Evolutionary conservation across 2,797 vertebrate genomes (phyloP).

Genomic region (Spinus pinus): DNA sequence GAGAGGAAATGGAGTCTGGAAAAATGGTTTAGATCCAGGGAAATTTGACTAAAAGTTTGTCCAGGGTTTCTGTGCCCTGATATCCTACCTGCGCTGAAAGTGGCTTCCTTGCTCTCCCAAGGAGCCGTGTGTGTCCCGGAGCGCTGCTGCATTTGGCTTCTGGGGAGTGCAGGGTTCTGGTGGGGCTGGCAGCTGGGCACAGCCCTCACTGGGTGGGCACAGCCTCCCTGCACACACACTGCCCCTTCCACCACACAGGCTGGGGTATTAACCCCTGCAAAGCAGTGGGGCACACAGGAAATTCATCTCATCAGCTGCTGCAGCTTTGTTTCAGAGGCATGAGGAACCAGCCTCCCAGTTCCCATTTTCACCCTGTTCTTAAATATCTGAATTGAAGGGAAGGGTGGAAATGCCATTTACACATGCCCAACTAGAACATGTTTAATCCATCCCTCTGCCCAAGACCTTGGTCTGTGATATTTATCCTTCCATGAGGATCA

Average conservation of each 20-base stretch:
- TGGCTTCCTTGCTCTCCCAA: neutral
- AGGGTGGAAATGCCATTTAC: neutral
- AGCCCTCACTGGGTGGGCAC: neutral
- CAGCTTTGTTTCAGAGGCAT: neutral
- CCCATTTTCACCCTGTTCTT: neutral
- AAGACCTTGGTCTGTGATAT: neutral
- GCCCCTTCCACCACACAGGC: rapidly evolving
- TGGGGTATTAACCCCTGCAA: neutral
- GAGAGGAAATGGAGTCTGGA: neutral
- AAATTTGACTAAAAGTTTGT: neutral
- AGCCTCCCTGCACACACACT: rapidly evolving
- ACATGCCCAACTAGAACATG: rapidly evolving
- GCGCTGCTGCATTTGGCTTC: neutral
- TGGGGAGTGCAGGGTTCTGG: neutral
- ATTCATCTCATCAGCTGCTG: neutral
- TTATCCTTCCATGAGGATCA: neutral
- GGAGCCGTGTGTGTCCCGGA: rapidly evolving
- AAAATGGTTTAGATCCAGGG: neutral
- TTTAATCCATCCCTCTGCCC: neutral
- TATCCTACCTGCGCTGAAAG: rapidly evolving
- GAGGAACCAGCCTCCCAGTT: neutral
- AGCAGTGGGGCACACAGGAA: rapidly evolving
- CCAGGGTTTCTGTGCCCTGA: neutral
- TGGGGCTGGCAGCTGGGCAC: rapidly evolving
- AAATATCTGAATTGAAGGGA: neutral